These are phyloP conservation scores for Nephrotoma guestfalica DNA, from an alignment of 2,888 invertebrate genomes.

Conservation along the genomic window DNA sequence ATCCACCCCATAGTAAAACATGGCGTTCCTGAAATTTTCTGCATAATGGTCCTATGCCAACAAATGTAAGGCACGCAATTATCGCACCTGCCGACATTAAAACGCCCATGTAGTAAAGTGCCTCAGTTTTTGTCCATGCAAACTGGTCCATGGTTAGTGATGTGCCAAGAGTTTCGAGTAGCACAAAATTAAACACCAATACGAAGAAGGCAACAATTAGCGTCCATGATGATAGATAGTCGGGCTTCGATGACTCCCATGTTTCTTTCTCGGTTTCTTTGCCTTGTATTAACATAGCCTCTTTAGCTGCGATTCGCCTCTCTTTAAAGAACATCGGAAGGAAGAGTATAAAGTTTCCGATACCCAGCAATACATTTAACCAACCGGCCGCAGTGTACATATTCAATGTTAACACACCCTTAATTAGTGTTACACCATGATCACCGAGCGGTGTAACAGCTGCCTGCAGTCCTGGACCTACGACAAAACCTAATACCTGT, in stretches of 20 bases:
- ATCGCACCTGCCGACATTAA: slow-evolving; percentile 67
- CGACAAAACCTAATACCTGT: slow-evolving; percentile 74
- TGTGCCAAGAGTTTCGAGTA: slow-evolving; percentile 73
- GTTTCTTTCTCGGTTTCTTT: slow-evolving; percentile 58
- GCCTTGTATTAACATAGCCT: slow-evolving; percentile 62
- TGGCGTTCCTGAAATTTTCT: slow-evolving; percentile 57
- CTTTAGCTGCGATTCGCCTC: slow-evolving; percentile 58
- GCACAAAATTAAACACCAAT: slow-evolving; percentile 74
- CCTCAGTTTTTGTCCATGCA: slow-evolving; percentile 64
- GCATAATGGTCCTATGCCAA: slow-evolving; percentile 53
- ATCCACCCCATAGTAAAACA: slow-evolving; percentile 71
- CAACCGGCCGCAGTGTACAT: slow-evolving; percentile 82
- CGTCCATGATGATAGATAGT: slow-evolving; percentile 62
- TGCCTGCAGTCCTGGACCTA: slow-evolving; percentile 73
- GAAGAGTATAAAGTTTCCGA: slow-evolving; percentile 56
- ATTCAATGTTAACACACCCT: slow-evolving; percentile 46
- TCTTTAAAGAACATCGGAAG: slow-evolving; percentile 60
- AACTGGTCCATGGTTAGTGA: slow-evolving; percentile 81
- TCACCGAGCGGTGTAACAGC: slow-evolving; percentile 64
- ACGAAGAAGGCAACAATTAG: slow-evolving; percentile 69
- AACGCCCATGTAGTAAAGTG: slow-evolving; percentile 68
- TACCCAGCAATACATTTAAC: slow-evolving; percentile 63
- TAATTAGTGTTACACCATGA: slow-evolving; percentile 40
- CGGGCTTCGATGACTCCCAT: slow-evolving; percentile 53
- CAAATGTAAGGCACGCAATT: slow-evolving; percentile 59